phyloP scores from a whole-genome alignment of 23 tunicate species.

The Botrylloides violaceus region DNA sequence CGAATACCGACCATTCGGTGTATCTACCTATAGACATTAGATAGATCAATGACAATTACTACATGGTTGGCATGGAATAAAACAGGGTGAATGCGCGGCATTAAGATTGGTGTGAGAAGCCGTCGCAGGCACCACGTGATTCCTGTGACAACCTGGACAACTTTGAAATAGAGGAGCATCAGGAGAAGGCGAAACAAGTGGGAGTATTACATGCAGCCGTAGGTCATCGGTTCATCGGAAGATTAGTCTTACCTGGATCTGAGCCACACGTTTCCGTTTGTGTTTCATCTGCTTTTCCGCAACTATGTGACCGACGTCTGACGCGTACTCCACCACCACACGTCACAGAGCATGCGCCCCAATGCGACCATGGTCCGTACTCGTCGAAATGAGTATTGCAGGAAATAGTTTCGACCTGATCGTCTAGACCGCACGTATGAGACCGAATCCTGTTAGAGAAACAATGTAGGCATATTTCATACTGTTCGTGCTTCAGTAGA shows the following conservation, averaged over 20 bases:
- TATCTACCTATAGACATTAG: conserved; percentile 30
- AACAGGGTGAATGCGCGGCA: too few species aligned
- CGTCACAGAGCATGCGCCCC: conserved; percentile 51
- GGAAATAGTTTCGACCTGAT: conserved; percentile 35
- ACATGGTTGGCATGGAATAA: too few species aligned
- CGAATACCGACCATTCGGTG: conserved; percentile 52
- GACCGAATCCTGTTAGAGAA: conserved; percentile 38
- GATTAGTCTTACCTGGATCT: conserved; percentile 59
- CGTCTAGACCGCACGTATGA: conserved; percentile 26
- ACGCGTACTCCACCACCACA: conserved; percentile 64
- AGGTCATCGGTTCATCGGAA: too few species aligned
- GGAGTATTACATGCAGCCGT: too few species aligned
- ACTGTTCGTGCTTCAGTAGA: too few species aligned
- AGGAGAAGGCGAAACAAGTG: too few species aligned
- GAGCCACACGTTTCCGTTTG: conserved; percentile 50
- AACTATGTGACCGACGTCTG: conserved; percentile 48
- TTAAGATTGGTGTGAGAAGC: too few species aligned
- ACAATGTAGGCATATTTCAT: too few species aligned
- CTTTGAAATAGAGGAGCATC: too few species aligned
- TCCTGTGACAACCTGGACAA: too few species aligned
- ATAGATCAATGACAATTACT: too few species aligned
- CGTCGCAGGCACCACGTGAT: too few species aligned
- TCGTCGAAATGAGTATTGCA: conserved; percentile 55
- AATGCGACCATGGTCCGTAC: conserved; percentile 43
- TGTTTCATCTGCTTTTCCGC: conserved; percentile 29